phyloP scores from a whole-genome alignment of 2,797 vertebrate species.

The Masticophis lateralis region DNA sequence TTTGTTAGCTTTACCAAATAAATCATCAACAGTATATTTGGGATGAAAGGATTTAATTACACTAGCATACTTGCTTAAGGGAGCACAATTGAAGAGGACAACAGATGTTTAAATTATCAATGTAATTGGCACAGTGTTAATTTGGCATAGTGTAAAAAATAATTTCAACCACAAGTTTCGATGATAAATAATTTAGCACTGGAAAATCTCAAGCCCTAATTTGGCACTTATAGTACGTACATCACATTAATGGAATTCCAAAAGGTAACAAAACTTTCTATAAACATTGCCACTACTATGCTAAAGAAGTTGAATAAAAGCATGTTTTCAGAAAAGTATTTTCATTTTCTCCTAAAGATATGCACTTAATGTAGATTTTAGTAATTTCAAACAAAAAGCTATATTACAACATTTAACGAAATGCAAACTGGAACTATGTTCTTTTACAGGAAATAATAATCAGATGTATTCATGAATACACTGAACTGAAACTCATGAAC shows the following conservation, averaged over 20 bases:
- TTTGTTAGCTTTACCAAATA: not conserved
- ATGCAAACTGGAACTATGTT: not conserved
- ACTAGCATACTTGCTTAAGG: not conserved
- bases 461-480: too few species aligned
- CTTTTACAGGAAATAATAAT: not conserved
- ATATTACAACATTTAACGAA: not conserved
- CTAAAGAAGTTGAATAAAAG: not conserved
- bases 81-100: not conserved
- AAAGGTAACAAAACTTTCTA: constrained; percentile 10
- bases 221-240: not conserved
- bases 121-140: not conserved
- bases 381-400: not conserved
- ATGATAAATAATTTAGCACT: not conserved
- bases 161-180: not conserved
- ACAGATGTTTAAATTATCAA: not conserved
- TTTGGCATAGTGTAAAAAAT: not conserved
- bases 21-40: not conserved
- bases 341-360: not conserved
- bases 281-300: not conserved
- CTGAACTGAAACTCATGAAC: too few species aligned
- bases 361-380: not conserved
- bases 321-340: not conserved
- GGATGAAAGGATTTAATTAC: not conserved
- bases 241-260: not conserved
- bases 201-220: not conserved